Conservation (phyloP, 2,888 invertebrate genomes). For the Andrena praecox region DNA sequence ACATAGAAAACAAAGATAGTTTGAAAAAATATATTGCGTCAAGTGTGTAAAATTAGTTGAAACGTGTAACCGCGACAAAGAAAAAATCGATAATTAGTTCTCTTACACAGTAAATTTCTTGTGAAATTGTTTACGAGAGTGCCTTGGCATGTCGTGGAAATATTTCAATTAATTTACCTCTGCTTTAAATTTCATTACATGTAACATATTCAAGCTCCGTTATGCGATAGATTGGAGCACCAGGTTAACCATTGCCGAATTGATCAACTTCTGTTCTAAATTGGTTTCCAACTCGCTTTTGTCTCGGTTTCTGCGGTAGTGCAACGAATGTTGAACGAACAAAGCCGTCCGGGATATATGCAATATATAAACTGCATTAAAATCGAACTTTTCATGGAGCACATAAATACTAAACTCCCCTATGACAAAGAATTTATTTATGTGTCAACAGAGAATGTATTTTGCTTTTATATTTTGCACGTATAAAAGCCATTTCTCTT, state of each 20-base stretch:
- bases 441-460: background rate
- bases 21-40: no score
- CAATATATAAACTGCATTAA: background rate
- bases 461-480: background rate
- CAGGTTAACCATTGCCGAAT: background rate
- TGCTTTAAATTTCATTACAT: no score
- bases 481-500: background rate
- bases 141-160: no score
- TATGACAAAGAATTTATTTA: constrained; percentile 6
- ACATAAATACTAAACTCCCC: background rate
- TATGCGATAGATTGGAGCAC: background rate
- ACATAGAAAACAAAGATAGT: no score
- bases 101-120: no score
- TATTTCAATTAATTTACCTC: no score
- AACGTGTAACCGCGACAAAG: no score
- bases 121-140: no score
- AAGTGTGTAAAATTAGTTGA: no score
- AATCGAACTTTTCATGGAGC: background rate
- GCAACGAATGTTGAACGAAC: background rate
- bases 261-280: background rate
- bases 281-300: background rate
- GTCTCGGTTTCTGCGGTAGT: background rate
- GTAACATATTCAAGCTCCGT: background rate
- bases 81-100: no score
- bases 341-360: background rate